Base-by-base conservation (phyloP, 1,140 invertebrate genomes). In the Hycleus phaleratus region DNA sequence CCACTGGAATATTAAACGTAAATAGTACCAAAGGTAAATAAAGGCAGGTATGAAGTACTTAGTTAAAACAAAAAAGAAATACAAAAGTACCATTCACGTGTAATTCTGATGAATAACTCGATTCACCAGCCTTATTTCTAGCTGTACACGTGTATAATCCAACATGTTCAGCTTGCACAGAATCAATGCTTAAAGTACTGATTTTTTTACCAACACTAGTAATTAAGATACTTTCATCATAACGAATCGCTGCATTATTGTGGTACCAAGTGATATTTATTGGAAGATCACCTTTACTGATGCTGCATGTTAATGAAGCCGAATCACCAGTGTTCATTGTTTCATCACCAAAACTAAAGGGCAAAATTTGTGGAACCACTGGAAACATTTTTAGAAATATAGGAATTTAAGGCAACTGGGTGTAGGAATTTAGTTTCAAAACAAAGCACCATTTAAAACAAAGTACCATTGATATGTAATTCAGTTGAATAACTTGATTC, bases 221-320 rank as follows among this genome's bases (percentile, higher is more conserved):
- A 24, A 60, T 66, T 43, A 53, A 60, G 43, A 71, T 79, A 74
- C 55, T 79, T 75, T 44, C 43, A 39, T 51, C 26, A 11, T 51
- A 42, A 56, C 26, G 46, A 56, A 75, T 71, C 9, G 74, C 65
- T 50, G 62, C 61, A 10, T 73, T 75, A 68, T 81, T 81, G 68
- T 84, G 81, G 59, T 74, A 77, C 83, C 82, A 85, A 57, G 77
- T 75, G 67, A 86, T 84, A 52, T 78, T 78, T 62, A 87, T 70
- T 5, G 85, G 85, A 56, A 78, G 78, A 73, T 87, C 86, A 42
- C 87, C 86, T 71, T 87, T 86, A 53, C 79, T 75, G 54, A 87
- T 80, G 38, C 82, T 79, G 67, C 86, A 63, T 25, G 55, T 56
- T 3, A 61, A 58, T 1, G 63, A 60, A 2, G 61, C 56, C 4